Evolutionary conservation across 2,113 vertebrate species (phyloP), one percentile per base, ranked within the genome.

Genomic region (Anthoscopus minutus): DNA sequence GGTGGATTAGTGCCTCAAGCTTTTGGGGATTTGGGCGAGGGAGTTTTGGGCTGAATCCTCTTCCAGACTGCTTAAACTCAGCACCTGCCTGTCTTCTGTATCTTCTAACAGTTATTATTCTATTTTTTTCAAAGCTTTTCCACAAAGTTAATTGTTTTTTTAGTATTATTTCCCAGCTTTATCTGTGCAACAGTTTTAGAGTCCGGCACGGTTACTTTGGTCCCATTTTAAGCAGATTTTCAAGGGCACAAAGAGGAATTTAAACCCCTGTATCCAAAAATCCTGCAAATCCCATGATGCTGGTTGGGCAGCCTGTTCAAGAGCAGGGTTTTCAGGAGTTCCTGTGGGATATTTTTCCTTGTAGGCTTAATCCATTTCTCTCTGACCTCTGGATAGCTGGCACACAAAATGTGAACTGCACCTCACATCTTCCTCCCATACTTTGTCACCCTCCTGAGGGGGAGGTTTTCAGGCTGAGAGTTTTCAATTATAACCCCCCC

Each of bases 201-300:
- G 54, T 40, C 37, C 15, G n/a, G 20, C 30, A 9, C 0, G 0
- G 17, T 73, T 24, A n/a, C 47, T 44, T 50, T 0, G 2, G 47
- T 31, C 7, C 58, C 48, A 4, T 37, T 78, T 70, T 11, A 35
- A 40, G 79, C 33, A 70, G 42, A 13, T 74, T 70, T 81, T 66
- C 37, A 31, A 31, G 56, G 69, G 42, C 45, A 38, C 17, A 33
- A 54, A 45, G 51, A 31, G 40, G 35, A 71, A 12, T 54, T 79
- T 42, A 57, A 45, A 5, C 10, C 8, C 27, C 47, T 33, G 33
- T 1, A 1, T 17, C 38, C 69, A 44, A 64, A 79, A 86, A 25
- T 62, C 10, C 10, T 50, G 30, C 35, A 40, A 69, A 47, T 47
- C 4, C 11, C 44, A 1, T 2, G 31, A 8, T 9, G 9, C 7